These are phyloP conservation scores for Camptogramma bilineatum DNA, from an alignment of 2,888 invertebrate genomes.

Conservation along the genomic window DNA sequence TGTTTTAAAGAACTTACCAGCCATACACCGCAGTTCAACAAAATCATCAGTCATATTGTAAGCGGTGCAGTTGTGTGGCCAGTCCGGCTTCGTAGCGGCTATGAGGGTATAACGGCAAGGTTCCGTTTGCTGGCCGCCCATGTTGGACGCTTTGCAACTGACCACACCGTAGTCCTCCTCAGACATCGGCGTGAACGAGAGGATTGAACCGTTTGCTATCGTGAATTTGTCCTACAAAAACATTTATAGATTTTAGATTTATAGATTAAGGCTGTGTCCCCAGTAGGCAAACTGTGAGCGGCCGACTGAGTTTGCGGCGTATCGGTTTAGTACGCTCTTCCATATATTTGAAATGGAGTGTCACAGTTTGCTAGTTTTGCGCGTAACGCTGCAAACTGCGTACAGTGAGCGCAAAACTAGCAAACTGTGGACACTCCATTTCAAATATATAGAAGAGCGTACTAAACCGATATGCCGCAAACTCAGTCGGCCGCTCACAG, in stretches of 20 bases:
- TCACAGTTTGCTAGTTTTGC: too few species aligned
- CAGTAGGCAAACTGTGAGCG: too few species aligned
- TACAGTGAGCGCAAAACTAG: too few species aligned
- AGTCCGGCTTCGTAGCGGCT: constrained; percentile 52
- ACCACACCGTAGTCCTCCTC: constrained; percentile 92
- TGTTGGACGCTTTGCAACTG: constrained; percentile 90
- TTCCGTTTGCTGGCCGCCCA: constrained; percentile 89
- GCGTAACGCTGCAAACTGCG: too few species aligned
- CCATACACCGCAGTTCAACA: constrained; percentile 89
- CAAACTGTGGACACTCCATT: too few species aligned
- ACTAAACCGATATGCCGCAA: too few species aligned
- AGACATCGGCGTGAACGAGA: constrained; percentile 90
- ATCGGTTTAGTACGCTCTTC: too few species aligned
- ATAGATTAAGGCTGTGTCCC: too few species aligned
- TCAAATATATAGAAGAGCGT: too few species aligned
- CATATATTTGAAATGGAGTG: too few species aligned
- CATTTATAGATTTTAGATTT: neutral
- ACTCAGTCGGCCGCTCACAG: too few species aligned
- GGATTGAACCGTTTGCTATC: constrained; percentile 86
- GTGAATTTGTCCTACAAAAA: constrained; percentile 82
- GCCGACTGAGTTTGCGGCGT: too few species aligned
- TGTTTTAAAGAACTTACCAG: constrained; percentile 76
- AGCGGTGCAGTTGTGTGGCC: constrained; percentile 90
- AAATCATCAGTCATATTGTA: constrained; percentile 92
- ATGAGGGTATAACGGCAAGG: constrained; percentile 90